Evolutionary conservation across 2,888 invertebrate genomes (phyloP), one percentile per base, ranked within the genome.

Genomic region (Trichopoda pennipes): DNA sequence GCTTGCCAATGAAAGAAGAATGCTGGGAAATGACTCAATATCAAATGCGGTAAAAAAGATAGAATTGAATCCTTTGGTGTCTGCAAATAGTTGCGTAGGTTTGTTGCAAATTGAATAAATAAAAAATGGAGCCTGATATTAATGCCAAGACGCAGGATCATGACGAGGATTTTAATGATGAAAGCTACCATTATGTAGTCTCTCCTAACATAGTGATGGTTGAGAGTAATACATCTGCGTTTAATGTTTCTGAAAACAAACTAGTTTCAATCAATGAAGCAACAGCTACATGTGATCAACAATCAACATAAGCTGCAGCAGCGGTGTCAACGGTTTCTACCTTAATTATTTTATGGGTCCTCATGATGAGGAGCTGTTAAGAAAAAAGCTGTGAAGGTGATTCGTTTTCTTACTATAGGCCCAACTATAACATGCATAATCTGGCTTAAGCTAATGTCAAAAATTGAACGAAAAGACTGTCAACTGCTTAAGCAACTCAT

Each of bases 321-420:
- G 55, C 78, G 0, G 21, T 61, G 17, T 55, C 56, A 74, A 66
- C 19, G 63, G 56, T 0, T 74, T 80, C 1, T 53, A 42, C 38
- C 87, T 87, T 61, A 87, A 87, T 55, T 87, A 87, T 55, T 85
- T 88, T n/a, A 87, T 88, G 87, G 88, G 88, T 44, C 88, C 88
- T 1, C 89, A 90, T 58, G 90, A 90, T 47, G 87, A 88, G 1
- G 86, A 87, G 7, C 86, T 93, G 17, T 92, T 94, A 76, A n/a
- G n/a, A 92, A 95, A 3, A 93, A 94, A 85, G 94, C 94, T 0
- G 92, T 96, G 1, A 94, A 94, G 87, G 95, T 96, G 91, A 94
- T 96, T 80, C 93, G 96, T 23, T 96, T 96, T 90, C 92, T 96
- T 16, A 96, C 95, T 0, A 91, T n/a, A n/a, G n/a, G n/a, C n/a